Conservation (phyloP, 2,888 invertebrate species). For the Lithophane semibrunnea region DNA sequence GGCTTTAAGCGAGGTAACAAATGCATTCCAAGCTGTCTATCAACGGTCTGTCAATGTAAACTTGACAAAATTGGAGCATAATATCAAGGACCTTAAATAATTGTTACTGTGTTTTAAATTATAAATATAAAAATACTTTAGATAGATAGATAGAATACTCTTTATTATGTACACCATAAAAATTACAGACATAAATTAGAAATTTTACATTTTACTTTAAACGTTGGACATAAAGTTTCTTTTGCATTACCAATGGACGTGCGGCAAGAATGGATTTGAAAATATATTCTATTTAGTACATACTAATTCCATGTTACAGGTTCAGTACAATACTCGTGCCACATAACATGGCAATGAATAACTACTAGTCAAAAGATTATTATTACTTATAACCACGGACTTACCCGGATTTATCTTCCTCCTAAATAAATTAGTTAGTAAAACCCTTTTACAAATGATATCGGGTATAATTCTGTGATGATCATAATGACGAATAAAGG, state of each 20-base stretch:
- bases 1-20: background rate
- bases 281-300: background rate
- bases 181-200: too few relatives aligned
- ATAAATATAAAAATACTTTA: too few relatives aligned
- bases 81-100: background rate
- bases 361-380: conserved; percentile 25
- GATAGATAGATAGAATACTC: too few relatives aligned
- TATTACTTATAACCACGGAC: conserved; percentile 21
- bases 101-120: too few relatives aligned
- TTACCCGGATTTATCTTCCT: conserved; percentile 40
- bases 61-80: background rate
- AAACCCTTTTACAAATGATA: conserved; percentile 57
- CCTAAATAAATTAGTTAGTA: conserved; percentile 45
- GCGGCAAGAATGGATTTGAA: too few relatives aligned
- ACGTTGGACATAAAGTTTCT: too few relatives aligned
- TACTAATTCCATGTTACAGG: background rate
- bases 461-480: conserved; percentile 36
- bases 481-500: conserved; percentile 31
- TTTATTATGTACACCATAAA: too few relatives aligned
- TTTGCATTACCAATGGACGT: too few relatives aligned
- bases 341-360: conserved; percentile 18
- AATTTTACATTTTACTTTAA: too few relatives aligned
- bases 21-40: background rate
- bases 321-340: background rate
- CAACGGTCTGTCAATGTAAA: background rate